phyloP scores from a whole-genome alignment of 2,888 invertebrate species.

The Boloria euphrosyne region DNA sequence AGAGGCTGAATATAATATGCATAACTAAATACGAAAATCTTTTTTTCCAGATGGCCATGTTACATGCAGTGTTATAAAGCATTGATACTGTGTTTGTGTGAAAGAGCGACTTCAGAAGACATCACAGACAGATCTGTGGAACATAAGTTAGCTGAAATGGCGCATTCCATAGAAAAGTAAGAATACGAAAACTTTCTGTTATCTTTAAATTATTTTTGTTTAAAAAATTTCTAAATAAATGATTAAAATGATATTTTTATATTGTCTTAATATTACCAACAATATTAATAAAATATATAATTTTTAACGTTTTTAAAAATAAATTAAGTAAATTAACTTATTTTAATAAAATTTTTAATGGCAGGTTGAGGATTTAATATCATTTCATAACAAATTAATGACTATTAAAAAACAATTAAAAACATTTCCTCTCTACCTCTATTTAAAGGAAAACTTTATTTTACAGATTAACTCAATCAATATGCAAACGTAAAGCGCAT shows the following conservation, averaged over 20 bases:
- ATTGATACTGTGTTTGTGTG: constrained; percentile 56
- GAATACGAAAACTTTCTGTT: constrained; percentile 21
- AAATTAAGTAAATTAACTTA: no score
- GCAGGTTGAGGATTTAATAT: no score
- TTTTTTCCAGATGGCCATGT: constrained; percentile 69
- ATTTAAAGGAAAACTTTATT: constrained; percentile 21
- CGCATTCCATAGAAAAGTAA: constrained; percentile 73
- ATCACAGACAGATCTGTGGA: constrained; percentile 51
- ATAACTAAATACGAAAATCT: neutral
- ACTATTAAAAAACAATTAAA: neutral
- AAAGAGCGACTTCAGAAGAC: constrained; percentile 50
- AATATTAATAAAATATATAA: no score
- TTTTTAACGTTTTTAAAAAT: no score
- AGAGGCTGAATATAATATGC: no score
- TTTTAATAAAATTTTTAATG: no score
- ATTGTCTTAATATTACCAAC: no score
- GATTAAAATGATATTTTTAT: no score
- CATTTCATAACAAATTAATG: no score
- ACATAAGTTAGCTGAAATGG: constrained; percentile 63
- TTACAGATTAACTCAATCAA: constrained; percentile 70
- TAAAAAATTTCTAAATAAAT: neutral
- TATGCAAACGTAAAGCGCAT: constrained; percentile 70
- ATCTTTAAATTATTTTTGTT: neutral
- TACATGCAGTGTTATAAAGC: constrained; percentile 73
- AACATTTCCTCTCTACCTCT: neutral